These are phyloP conservation scores for Drosophila pachea DNA, from an alignment of 1,140 invertebrate genomes.

Conservation along the genomic window DNA sequence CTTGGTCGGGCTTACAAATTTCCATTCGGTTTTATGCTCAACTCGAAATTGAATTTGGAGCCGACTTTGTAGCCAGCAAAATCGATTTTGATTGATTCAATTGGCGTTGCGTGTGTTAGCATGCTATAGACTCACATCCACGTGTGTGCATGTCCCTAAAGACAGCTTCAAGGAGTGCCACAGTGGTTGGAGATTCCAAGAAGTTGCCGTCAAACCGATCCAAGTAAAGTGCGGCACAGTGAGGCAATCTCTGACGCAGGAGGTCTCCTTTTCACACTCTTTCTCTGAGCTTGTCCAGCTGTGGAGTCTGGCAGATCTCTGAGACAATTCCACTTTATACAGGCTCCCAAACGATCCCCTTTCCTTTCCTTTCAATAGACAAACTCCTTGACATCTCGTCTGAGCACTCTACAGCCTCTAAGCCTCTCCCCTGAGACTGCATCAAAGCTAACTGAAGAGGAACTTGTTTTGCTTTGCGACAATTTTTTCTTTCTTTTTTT, in stretches of 20 bases:
- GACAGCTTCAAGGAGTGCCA: not conserved
- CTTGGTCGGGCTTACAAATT: conserved; percentile 3
- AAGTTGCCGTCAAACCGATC: too few relatives aligned
- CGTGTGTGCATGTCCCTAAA: not conserved
- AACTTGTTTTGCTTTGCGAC: too few relatives aligned
- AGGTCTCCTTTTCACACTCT: too few relatives aligned
- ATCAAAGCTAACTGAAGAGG: too few relatives aligned
- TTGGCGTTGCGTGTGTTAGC: conserved; percentile 44
- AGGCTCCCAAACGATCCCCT: too few relatives aligned
- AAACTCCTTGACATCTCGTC: too few relatives aligned
- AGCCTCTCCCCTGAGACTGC: too few relatives aligned
- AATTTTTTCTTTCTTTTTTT: conserved; percentile 8
- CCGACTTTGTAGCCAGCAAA: conserved; percentile 31
- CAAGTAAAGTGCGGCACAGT: not conserved
- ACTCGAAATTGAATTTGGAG: conserved; percentile 38
- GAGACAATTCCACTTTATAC: too few relatives aligned
- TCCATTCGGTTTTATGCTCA: conserved; percentile 30
- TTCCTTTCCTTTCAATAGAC: too few relatives aligned
- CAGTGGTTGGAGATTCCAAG: not conserved
- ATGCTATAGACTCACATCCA: conserved; percentile 11
- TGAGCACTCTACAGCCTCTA: too few relatives aligned
- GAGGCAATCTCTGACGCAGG: not conserved
- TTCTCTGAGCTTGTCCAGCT: too few relatives aligned
- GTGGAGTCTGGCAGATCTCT: too few relatives aligned
- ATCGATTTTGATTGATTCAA: conserved; percentile 60